phyloP scores from a whole-genome alignment of 2,113 vertebrate species.

The Anarhynchus alexandrinus region DNA sequence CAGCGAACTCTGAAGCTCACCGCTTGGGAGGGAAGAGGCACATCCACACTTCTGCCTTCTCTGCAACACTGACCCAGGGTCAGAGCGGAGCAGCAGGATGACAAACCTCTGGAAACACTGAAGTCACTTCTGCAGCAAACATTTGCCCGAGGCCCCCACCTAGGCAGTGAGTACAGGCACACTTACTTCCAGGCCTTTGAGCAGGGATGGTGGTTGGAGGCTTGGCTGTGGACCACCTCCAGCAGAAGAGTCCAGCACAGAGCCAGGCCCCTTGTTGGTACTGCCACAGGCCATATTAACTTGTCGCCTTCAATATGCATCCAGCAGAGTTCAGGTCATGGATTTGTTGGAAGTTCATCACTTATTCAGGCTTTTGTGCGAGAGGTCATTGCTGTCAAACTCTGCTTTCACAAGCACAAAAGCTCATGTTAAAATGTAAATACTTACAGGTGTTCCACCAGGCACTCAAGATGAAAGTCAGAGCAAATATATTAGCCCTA shows the following conservation, averaged over 20 bases:
- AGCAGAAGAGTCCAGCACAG: neutral
- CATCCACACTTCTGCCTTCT: neutral
- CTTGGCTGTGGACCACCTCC: neutral
- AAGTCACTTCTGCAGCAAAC: neutral
- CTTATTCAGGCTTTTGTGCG: constrained; percentile 61
- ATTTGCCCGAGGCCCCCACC: neutral
- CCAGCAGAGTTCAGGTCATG: constrained; percentile 63
- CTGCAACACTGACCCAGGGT: neutral
- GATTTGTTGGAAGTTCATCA: constrained; percentile 59
- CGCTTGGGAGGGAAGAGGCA: neutral
- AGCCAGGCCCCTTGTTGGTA: neutral
- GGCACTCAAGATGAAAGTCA: constrained; percentile 62
- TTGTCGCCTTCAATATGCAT: constrained; percentile 34
- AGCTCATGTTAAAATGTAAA: constrained; percentile 63
- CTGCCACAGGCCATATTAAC: constrained; percentile 46
- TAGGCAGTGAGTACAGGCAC: neutral
- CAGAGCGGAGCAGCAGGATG: neutral
- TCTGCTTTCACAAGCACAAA: constrained; percentile 63
- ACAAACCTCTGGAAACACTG: neutral
- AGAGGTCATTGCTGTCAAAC: constrained; percentile 62
- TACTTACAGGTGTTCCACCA: constrained; percentile 65
- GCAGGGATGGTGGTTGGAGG: neutral
- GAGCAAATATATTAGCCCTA: constrained; percentile 49
- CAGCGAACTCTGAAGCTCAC: neutral
- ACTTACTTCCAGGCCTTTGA: neutral